Conservation (phyloP, 2,888 invertebrate species). For the Eupithecia dodoneata region DNA sequence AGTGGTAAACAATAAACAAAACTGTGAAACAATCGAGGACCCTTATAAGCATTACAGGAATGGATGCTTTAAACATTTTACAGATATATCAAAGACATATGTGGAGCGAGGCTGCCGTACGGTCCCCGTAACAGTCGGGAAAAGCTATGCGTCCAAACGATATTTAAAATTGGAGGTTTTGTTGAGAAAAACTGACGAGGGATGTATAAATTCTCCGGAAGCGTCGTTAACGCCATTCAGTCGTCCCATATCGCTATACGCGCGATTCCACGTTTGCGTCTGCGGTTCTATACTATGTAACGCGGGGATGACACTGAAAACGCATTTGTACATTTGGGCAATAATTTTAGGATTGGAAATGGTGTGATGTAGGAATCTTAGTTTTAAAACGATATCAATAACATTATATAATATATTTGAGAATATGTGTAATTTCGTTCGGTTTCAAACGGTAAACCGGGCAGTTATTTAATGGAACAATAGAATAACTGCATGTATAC, state of each 20-base stretch:
- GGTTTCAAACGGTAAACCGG: no score
- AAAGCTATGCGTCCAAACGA: constrained; percentile 49
- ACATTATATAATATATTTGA: background rate
- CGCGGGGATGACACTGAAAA: constrained; percentile 24
- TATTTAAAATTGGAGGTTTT: constrained; percentile 48
- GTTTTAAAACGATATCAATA: background rate
- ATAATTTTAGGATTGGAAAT: background rate
- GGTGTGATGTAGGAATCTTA: background rate
- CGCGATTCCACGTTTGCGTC: constrained; percentile 64
- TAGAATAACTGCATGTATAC: no score
- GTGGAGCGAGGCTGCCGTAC: constrained; percentile 60
- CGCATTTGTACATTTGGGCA: background rate
- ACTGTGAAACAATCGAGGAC: background rate
- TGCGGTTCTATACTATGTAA: constrained; percentile 61
- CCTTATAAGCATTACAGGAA: constrained; percentile 17
- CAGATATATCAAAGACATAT: constrained; percentile 54
- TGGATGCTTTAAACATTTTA: constrained; percentile 48
- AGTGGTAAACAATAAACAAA: background rate
- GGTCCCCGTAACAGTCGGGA: constrained; percentile 48
- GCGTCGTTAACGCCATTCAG: constrained; percentile 64
- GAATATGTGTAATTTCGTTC: no score
- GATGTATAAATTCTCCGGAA: constrained; percentile 58
- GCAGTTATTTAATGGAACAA: no score
- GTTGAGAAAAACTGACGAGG: constrained; percentile 44
- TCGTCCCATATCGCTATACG: constrained; percentile 58